Evolutionary conservation across 2,797 vertebrate species (phyloP), one percentile per base, ranked within the genome.

Genomic region (Kryptopterus vitreolus): DNA sequence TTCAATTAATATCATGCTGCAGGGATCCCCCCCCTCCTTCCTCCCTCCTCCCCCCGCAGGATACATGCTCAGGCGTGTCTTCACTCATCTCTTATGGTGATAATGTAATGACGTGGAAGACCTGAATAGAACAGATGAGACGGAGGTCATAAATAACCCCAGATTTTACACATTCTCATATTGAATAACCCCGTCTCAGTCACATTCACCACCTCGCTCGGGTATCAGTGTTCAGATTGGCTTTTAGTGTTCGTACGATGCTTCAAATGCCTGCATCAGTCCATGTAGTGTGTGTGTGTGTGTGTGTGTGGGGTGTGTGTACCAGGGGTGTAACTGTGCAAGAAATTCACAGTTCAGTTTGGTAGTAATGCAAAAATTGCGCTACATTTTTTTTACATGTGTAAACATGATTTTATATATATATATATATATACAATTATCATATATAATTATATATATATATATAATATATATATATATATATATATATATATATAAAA

Each of bases 1-100:
- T 85, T 89, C 86, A 84, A 85, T 89, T 88, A 86, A 83, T 87
- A 85, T 85, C 65, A 59, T 79, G 83, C 71, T 70, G 72, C 63
- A 62, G 55, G 18, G 68, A 76, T 63, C 55, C 70, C 61, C 63
- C 26, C 52, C 9, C 3, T 1, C 57, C 43, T 7, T 29, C 69
- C 70, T 74, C 61, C 63, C 26, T 59, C 9, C 3, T 1, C 57
- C 43, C 10, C 38, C 69, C 70, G 35, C 43, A 33, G 79, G 83
- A 65, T 58, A 83, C 82, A 76, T 22, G 63, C 53, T 81, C 76
- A 78, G 52, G 65, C 68, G 53, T 29, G 61, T 81, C 83, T 73
- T 80, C 65, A 61, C 82, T 75, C 77, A 74, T 52, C 86, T 82
- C 55, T 84, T 71, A 63, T 38, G 83, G 29, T 79, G 88, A 86